Evolutionary conservation across 1,140 invertebrate species (phyloP), one percentile per base, ranked within the genome.

Genomic region (Megalopta genalis): DNA sequence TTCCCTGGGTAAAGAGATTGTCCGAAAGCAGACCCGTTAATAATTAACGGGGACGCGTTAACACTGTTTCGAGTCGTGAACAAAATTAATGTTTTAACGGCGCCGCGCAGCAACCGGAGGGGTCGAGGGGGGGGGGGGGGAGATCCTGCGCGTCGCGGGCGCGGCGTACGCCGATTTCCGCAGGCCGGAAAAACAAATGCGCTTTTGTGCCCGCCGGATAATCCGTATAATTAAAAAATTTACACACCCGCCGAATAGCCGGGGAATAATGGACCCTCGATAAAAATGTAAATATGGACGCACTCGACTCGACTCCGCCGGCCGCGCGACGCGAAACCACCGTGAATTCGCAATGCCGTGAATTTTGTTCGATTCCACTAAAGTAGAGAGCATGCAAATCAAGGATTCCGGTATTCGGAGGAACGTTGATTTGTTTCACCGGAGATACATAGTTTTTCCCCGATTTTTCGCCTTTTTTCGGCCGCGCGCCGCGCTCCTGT

Each of bases 1-100:
- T 66, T 64, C 46, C 8, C 21, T 0, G 18, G 27, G 6, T 25
- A 7, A 64, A 64, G 39, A 27, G 74, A 42, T 76, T 69, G 74
- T 69, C 60, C 37, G 65, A 60, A 25, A 76, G 54, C 54, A 16
- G 18, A 9, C 16, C 18, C 68, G 76, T 72, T 72, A 77, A 77
- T 77, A 77, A 77, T 77, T 37, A 71, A 72, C 68, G 68, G 16
- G 42, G 32, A 63, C 68, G 42, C 59, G 67, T 72, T 71, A 54
- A 37, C 42, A 59, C 57, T 70, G 66, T 77, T 77, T 25, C 46
- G 46, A 63, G 39, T 72, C 68, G 68, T 12, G 68, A 62, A 54
- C 76, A 25, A 77, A 72, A 77, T 77, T 77, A 71, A 77, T 69
- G 68, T 72, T 64, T 72, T 52, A 77, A 64, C 39, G 46, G 32